A percentile compares a stretch with the other conserved stretches of the same genome.
Evolutionary conservation across 2,888 invertebrate species (phyloP).

Genomic region (Polymixis flavicincta): DNA sequence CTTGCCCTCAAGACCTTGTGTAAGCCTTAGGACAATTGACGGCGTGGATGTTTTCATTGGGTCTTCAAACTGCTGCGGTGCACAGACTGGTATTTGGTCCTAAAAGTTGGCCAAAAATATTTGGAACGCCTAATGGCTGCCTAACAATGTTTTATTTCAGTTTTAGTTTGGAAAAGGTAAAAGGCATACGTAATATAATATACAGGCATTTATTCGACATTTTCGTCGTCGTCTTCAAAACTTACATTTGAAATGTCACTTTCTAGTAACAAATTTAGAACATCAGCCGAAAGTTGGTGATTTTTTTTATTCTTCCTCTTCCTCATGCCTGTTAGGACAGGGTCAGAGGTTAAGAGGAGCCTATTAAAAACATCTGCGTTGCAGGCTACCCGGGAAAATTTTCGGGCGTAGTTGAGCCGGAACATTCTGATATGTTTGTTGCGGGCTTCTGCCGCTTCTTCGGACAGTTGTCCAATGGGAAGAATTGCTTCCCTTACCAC

Average conservation of each 20-base stretch:
- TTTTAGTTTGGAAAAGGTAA: no score
- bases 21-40: no score
- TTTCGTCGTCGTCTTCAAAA: not conserved
- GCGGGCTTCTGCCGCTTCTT: no score
- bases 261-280: not conserved
- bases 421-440: no score
- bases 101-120: conserved; percentile 28
- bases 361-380: conserved; percentile 8
- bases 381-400: conserved; percentile 6
- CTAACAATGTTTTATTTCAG: no score
- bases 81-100: not conserved
- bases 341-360: conserved; percentile 2
- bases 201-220: conserved; percentile 4
- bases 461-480: no score
- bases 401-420: not conserved
- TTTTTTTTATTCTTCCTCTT: conserved; percentile 16
- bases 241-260: not conserved
- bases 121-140: not conserved
- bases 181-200: no score
- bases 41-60: no score
- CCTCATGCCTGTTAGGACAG: not conserved
- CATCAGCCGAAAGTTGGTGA: not conserved
- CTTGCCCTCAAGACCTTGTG: no score
- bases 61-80: not conserved
- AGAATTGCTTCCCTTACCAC: not conserved